These are phyloP conservation scores for Rutpela maculata DNA, from an alignment of 2,888 invertebrate species.

Conservation along the genomic window DNA sequence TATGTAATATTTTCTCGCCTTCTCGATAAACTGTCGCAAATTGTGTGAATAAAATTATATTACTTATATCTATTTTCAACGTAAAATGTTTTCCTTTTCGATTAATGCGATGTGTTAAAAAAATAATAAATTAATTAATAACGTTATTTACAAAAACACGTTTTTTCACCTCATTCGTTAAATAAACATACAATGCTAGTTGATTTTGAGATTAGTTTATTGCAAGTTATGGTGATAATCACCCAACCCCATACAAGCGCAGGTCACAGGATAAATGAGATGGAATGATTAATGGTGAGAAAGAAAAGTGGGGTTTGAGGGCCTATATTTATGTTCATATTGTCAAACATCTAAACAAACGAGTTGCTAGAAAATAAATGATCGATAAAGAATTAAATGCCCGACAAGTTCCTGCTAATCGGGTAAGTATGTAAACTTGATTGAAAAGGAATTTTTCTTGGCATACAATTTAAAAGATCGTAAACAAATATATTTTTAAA, in stretches of 20 bases:
- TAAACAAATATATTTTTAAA: slow-evolving; percentile 49
- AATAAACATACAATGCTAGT: no score
- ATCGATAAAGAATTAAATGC: slow-evolving; percentile 51
- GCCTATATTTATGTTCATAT: slow-evolving; percentile 54
- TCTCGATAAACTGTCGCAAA: no score
- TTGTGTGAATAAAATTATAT: no score
- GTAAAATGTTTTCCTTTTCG: no score
- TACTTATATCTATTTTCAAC: no score
- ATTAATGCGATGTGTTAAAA: no score
- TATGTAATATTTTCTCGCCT: no score
- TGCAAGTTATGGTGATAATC: no score
- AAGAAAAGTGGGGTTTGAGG: slow-evolving; percentile 48
- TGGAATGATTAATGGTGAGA: slow-evolving; percentile 54
- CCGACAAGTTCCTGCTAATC: slow-evolving; percentile 43
- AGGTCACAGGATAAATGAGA: slow-evolving; percentile 29
- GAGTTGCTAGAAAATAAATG: slow-evolving; percentile 51
- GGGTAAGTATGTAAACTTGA: slow-evolving; percentile 40
- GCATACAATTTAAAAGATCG: slow-evolving; percentile 47
- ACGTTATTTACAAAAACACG: no score
- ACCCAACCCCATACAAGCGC: background rate
- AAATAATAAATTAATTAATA: no score
- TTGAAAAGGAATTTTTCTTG: slow-evolving; percentile 49
- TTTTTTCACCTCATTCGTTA: no score
- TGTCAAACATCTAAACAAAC: slow-evolving; percentile 51
- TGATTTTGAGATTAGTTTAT: no score